These are phyloP conservation scores for Galaxea fascicularis DNA, from an alignment of 92 coral and sea anemone genomes.

Conservation along the genomic window DNA sequence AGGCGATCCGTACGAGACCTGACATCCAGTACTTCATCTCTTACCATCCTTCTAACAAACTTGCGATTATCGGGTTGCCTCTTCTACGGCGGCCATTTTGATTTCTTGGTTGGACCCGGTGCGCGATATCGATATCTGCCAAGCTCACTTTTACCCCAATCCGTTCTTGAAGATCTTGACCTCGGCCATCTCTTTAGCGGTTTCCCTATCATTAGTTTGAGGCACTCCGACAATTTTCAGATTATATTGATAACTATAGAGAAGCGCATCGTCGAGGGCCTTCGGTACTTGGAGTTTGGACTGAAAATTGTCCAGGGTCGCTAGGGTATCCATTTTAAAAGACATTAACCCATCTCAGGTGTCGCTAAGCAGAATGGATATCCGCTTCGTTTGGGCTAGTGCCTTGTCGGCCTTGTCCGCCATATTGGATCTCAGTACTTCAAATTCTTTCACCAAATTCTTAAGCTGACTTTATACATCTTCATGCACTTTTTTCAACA, in stretches of 20 bases:
- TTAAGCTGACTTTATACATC: no score
- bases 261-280: conserved; percentile 12
- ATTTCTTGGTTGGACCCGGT: conserved; percentile 1
- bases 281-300: background rate
- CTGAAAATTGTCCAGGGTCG: conserved; percentile 3
- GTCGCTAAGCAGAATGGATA: no score
- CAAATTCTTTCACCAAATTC: no score
- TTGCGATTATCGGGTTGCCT: conserved; percentile 16
- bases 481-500: no score
- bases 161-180: no score
- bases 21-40: background rate
- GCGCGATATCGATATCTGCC: background rate
- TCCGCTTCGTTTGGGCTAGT: no score
- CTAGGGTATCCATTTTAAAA: conserved; percentile 5
- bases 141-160: no score
- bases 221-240: conserved; percentile 17
- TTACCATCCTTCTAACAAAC: conserved; percentile 14
- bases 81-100: background rate
- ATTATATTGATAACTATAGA: conserved; percentile 12
- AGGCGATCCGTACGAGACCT: background rate
- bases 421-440: no score
- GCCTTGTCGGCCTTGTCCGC: no score
- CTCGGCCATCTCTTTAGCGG: background rate
- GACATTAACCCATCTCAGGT: background rate
- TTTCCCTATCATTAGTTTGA: background rate